These are phyloP conservation scores for Pardalotus punctatus DNA, from an alignment of 2,113 vertebrate species.

Conservation along the genomic window DNA sequence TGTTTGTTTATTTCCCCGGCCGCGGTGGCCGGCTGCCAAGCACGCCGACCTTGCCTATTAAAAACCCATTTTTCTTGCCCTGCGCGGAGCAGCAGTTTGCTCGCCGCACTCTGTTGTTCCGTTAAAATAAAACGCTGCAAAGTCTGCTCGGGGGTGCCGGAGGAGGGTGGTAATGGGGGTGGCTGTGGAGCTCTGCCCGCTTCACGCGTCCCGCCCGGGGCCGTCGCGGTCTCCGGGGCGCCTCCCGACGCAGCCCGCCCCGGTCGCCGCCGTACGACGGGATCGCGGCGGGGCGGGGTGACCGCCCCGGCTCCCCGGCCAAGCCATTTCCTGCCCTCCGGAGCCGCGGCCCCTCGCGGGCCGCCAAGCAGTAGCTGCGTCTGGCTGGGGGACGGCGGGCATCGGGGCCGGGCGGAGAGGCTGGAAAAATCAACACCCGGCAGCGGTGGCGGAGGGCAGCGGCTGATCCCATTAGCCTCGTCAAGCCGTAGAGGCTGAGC, in stretches of 20 bases:
- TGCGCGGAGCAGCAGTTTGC: slow-evolving; percentile 28
- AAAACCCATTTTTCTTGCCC: slow-evolving; percentile 46
- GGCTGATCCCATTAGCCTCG: slow-evolving; percentile 57
- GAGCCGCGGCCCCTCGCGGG: background rate
- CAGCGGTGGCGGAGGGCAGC: slow-evolving; percentile 27
- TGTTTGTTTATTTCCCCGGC: slow-evolving; percentile 36
- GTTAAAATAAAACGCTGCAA: slow-evolving; percentile 3
- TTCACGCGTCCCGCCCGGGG: background rate
- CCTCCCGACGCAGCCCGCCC: background rate
- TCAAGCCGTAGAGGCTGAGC: background rate
- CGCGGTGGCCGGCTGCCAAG: slow-evolving; percentile 42
- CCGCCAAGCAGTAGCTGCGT: slow-evolving; percentile 45
- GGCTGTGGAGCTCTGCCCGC: background rate
- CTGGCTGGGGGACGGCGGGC: slow-evolving; percentile 6
- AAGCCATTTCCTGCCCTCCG: slow-evolving; percentile 4
- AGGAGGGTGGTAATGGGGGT: background rate
- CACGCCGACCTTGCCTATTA: slow-evolving; percentile 45
- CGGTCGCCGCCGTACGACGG: background rate
- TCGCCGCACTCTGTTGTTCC: slow-evolving; percentile 11
- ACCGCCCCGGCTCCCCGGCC: background rate
- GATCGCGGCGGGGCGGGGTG: background rate
- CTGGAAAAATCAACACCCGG: slow-evolving; percentile 70
- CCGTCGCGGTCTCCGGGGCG: background rate
- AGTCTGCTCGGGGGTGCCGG: background rate
- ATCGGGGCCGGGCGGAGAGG: slow-evolving; percentile 1